Base-by-base conservation (phyloP, 2,888 invertebrate genomes). In the Morpho helenor region DNA sequence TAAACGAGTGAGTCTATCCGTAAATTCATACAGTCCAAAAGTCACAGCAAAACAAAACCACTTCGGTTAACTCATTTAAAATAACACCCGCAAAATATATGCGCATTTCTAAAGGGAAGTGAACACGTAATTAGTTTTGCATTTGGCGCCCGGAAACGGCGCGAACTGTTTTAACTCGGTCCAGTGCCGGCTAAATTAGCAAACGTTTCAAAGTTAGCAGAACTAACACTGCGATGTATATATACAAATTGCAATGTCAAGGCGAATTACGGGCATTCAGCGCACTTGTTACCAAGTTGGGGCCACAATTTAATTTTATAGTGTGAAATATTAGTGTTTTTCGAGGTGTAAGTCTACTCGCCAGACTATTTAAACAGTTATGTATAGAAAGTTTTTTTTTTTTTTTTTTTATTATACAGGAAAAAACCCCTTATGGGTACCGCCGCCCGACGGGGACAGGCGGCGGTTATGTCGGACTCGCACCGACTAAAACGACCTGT, bases 141-240 rank as follows among this genome's bases (percentile, higher is more conserved):
- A 56, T 56, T 58, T 56, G 31, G 49, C 52, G 45, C 45, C 55
- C 46, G 60, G 55, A 60, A 60, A 52, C 62, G 50, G 45, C 42
- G 52, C 52, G 56, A 58, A 60, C 57, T 52, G 57, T 42, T 47
- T 52, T 44, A 58, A 56, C 60, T 60, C 48, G 22, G 60, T 63
- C 58, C 63, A 60, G 49, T 56, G 53, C 60, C 49, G 47, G 54
- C 57, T 55, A 52, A 59, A 62, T 62, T 62, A 60, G 59, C 47
- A 55, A 57, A 50, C 52, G 49, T 23, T 62, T 51, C 42, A 40
- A 59, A 62, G 59, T 62, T 54, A 39, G 31, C 57, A 42, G 59
- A 46, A 54, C 49, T 44, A 45, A 59, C 59, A 54, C 51, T 41
- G 62, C 41, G 57, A 54, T 62, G 31, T 31, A 56, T 57, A 57